Evolutionary conservation across 2,113 vertebrate species (phyloP).

Genomic region (Athene noctua): DNA sequence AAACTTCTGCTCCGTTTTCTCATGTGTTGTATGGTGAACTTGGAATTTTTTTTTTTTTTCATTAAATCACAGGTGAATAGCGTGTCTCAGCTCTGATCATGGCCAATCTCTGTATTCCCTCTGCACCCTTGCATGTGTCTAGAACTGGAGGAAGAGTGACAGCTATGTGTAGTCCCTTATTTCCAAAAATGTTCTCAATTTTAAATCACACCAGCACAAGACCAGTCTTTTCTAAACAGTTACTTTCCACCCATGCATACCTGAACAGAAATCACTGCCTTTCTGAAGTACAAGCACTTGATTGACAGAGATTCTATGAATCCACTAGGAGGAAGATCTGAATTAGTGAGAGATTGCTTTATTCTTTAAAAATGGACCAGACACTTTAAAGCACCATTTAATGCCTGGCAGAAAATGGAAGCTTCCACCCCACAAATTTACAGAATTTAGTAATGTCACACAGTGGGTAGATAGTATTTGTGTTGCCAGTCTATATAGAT

Average conservation of each 20-base stretch:
- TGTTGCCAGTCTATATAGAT: neutral
- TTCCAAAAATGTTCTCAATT: neutral
- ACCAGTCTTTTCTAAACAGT: neutral
- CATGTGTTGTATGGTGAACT: neutral
- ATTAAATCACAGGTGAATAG: neutral
- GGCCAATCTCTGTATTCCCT: neutral
- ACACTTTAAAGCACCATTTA: neutral
- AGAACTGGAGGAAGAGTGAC: neutral
- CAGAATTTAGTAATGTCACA: neutral
- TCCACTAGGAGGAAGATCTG: neutral
- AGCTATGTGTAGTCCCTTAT: neutral
- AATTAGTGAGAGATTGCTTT: neutral
- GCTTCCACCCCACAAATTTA: neutral
- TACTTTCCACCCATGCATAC: neutral
- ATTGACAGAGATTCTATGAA: neutral
- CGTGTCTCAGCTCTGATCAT: rapidly evolving
- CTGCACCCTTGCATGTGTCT: neutral
- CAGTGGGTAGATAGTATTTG: neutral
- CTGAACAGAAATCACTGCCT: neutral
- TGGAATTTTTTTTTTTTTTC: neutral
- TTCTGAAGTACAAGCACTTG: neutral
- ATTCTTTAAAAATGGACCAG: neutral
- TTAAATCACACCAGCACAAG: neutral
- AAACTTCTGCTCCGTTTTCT: neutral
- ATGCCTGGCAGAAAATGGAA: neutral